These are phyloP conservation scores for Antechinus flavipes DNA, from an alignment of 2,113 vertebrate species.

Conservation along the genomic window DNA sequence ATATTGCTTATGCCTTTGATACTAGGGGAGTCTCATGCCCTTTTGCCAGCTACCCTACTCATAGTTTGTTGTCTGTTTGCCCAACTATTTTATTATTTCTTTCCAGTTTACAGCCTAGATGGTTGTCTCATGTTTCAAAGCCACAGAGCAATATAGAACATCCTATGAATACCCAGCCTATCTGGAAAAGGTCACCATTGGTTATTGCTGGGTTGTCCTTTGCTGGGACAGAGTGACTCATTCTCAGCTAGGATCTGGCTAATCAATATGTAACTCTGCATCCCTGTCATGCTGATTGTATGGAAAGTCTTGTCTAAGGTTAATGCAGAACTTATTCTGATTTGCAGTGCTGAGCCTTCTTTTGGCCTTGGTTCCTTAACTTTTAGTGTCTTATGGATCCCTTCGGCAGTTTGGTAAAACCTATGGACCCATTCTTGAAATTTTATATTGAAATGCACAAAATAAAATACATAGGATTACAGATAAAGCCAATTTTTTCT, in stretches of 20 bases:
- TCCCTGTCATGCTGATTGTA: background rate
- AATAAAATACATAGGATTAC: background rate
- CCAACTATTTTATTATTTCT: slow-evolving; percentile 12
- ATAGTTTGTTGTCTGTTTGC: background rate
- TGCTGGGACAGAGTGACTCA: background rate
- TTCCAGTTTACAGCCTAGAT: background rate
- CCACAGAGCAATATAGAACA: background rate
- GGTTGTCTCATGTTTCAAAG: background rate
- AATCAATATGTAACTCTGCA: background rate
- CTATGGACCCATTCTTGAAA: background rate
- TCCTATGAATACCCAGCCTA: background rate
- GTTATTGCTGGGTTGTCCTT: slow-evolving; percentile 22
- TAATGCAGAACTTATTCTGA: background rate
- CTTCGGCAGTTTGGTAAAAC: background rate
- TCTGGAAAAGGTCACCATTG: slow-evolving; percentile 9
- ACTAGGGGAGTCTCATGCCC: background rate
- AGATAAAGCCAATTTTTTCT: background rate
- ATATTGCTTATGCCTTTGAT: slow-evolving; percentile 58
- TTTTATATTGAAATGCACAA: background rate
- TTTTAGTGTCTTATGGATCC: background rate
- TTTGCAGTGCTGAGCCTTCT: background rate
- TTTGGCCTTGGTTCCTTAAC: background rate
- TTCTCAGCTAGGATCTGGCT: background rate
- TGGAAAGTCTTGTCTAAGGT: background rate
- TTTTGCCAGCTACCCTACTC: background rate